phyloP scores from a whole-genome alignment of 2,797 vertebrate genomes.

The Sebastes hopkinsi region DNA sequence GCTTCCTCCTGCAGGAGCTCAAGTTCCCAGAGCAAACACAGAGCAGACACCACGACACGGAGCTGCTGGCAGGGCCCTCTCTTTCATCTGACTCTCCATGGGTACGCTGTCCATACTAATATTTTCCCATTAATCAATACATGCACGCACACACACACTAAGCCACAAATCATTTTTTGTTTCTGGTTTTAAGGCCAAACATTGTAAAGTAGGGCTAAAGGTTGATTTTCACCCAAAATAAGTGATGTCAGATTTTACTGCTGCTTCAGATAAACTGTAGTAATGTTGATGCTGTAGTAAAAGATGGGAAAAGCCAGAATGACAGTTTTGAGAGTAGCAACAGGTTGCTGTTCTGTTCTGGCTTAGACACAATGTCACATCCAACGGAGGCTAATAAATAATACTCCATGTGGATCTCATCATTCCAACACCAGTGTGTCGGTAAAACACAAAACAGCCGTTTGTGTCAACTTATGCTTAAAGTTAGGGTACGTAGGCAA shows the following conservation, averaged over 20 bases:
- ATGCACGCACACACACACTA: neutral
- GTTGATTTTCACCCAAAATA: neutral
- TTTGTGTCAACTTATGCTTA: neutral
- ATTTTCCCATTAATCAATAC: neutral
- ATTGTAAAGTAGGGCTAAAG: neutral
- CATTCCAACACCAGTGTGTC: neutral
- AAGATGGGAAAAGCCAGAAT: neutral
- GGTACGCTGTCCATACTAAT: neutral
- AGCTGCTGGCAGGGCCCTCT: slow-evolving; percentile 4
- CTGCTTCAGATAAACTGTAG: neutral
- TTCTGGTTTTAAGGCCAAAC: neutral
- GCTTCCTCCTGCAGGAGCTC: slow-evolving; percentile 46
- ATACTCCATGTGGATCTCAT: neutral
- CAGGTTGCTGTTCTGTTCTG: neutral
- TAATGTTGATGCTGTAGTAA: neutral
- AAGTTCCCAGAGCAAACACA: slow-evolving; percentile 26
- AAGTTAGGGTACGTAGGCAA: too few relatives aligned
- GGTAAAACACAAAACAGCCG: neutral
- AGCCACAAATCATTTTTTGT: neutral
- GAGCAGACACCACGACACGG: slow-evolving; percentile 22
- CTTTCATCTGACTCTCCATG: slow-evolving; percentile 1
- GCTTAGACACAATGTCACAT: neutral
- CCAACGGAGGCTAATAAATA: neutral
- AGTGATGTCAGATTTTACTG: neutral
- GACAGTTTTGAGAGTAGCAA: neutral